Evolutionary conservation across 2,797 vertebrate genomes (phyloP).

Genomic region (Toxotes lorentzi): DNA sequence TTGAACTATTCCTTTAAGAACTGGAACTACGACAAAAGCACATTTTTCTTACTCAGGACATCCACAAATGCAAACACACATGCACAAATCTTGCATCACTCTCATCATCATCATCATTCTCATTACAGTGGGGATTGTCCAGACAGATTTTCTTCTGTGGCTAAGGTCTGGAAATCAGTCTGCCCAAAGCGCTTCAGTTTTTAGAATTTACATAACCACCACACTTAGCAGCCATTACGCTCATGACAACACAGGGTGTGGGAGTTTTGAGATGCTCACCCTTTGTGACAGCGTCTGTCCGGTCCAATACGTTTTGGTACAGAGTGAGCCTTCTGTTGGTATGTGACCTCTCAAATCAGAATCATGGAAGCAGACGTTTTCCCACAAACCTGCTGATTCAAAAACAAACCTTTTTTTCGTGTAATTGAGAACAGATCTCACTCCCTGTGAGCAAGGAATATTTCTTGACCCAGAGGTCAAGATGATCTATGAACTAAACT

Average conservation of each 20-base stretch:
- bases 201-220: constrained; percentile 40
- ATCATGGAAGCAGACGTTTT: constrained; percentile 40
- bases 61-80: not conserved
- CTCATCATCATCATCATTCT: constrained; percentile 41
- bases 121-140: constrained; percentile 51
- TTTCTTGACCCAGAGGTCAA: constrained; percentile 32
- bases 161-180: constrained; percentile 43
- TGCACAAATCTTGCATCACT: not conserved
- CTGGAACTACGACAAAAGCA: not conserved
- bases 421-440: constrained; percentile 45
- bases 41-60: not conserved
- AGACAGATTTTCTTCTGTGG: constrained; percentile 60
- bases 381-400: constrained; percentile 52
- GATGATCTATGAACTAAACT: constrained; percentile 10
- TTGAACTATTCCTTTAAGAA: not conserved
- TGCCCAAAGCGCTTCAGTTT: constrained; percentile 43
- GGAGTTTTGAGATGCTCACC: constrained; percentile 49
- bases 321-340: constrained; percentile 14
- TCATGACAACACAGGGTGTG: constrained; percentile 9
- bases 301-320: constrained; percentile 25
- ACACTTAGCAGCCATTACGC: constrained; percentile 31
- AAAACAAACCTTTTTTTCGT: constrained; percentile 30
- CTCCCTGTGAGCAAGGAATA: not conserved
- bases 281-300: constrained; percentile 50
- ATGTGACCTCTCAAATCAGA: constrained; percentile 21